Conservation (phyloP, 2,888 invertebrate species). For the Anthrax anthrax region DNA sequence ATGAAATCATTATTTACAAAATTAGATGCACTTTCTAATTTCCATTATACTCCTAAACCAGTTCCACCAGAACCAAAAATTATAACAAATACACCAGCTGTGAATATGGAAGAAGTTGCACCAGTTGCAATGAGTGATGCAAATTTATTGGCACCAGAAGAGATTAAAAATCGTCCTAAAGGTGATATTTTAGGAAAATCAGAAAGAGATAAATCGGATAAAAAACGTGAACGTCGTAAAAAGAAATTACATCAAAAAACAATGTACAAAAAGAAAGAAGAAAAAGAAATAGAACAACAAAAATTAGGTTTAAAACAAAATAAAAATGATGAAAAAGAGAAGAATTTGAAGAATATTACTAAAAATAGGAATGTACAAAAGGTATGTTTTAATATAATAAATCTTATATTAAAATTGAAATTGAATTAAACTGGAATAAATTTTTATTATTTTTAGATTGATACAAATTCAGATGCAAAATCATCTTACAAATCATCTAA, state of each 20-base stretch:
- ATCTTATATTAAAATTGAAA: neutral
- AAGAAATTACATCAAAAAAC: conserved; percentile 66
- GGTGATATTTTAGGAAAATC: conserved; percentile 48
- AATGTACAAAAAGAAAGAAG: conserved; percentile 36
- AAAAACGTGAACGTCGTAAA: conserved; percentile 71
- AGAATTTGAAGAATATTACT: conserved; percentile 44
- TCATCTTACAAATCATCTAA: conserved; percentile 54
- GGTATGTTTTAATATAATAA: conserved; percentile 29
- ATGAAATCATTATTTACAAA: conserved; percentile 69
- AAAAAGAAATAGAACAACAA: conserved; percentile 35
- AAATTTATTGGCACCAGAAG: conserved; percentile 79
- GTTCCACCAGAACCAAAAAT: conserved; percentile 78
- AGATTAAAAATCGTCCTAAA: conserved; percentile 51
- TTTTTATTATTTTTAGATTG: neutral
- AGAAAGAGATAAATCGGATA: conserved; percentile 75
- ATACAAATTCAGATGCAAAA: neutral
- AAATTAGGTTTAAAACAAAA: conserved; percentile 36
- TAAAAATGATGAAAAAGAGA: conserved; percentile 39
- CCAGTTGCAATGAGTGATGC: conserved; percentile 79
- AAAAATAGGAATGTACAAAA: conserved; percentile 50
- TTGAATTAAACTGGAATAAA: neutral
- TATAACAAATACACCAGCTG: conserved; percentile 77
- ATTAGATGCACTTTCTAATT: conserved; percentile 85
- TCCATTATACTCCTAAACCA: conserved; percentile 83
- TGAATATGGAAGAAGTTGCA: conserved; percentile 90